A percentile compares a stretch with the other conserved stretches of the same genome.
Conservation (phyloP, 2,888 invertebrate species). For the Eupeodes luniger region DNA sequence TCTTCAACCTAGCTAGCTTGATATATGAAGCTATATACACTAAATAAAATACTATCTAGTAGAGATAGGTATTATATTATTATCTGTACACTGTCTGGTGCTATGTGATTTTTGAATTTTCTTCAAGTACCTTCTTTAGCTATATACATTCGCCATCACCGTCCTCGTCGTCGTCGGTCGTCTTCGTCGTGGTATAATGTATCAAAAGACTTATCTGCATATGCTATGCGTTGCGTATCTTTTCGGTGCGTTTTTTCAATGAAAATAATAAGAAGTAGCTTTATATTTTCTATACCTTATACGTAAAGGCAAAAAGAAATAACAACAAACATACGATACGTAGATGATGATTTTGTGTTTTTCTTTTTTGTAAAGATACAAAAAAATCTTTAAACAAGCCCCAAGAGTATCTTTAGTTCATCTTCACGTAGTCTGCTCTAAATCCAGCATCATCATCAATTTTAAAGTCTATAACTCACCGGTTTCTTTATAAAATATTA, state of each 20-base stretch:
- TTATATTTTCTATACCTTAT: background rate
- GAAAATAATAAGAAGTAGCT: slow-evolving; percentile 6
- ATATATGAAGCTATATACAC: background rate
- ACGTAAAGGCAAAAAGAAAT: background rate
- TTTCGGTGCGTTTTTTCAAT: slow-evolving; percentile 34
- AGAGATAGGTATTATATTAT: no score
- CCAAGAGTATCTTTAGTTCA: slow-evolving; percentile 51
- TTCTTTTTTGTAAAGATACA: slow-evolving; percentile 12
- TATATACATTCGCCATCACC: background rate
- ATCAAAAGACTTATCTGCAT: slow-evolving; percentile 6
- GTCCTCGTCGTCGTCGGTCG: background rate
- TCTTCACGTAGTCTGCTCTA: slow-evolving; percentile 66
- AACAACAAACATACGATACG: background rate
- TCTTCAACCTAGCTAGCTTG: slow-evolving; percentile 24
- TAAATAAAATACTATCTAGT: no score
- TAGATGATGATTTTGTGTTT: background rate
- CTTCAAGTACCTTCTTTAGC: slow-evolving; percentile 1
- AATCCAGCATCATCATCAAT: slow-evolving; percentile 60
- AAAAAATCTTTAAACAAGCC: slow-evolving; percentile 41
- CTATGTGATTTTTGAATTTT: slow-evolving; percentile 38
- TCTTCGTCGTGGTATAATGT: slow-evolving; percentile 7
- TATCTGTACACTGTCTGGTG: slow-evolving; percentile 34
- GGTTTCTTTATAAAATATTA: background rate
- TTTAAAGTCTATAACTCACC: slow-evolving; percentile 52
- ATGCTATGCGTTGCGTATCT: slow-evolving; percentile 8